These are phyloP conservation scores for Lampropteryx suffumata DNA, from an alignment of 2,888 invertebrate genomes.

Conservation along the genomic window DNA sequence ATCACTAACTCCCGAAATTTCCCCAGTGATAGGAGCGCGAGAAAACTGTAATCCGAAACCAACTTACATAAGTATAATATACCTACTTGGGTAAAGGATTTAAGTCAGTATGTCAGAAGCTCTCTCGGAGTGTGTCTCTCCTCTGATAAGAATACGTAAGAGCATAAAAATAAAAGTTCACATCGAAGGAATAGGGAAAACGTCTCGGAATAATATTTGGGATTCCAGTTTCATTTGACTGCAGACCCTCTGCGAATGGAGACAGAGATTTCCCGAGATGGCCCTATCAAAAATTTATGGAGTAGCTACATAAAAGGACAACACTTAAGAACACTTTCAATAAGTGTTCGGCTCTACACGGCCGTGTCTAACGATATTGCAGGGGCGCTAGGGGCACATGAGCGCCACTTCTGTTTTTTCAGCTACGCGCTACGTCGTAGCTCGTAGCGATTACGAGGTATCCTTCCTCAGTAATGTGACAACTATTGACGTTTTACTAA, in stretches of 20 bases:
- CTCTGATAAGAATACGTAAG: conserved; percentile 80
- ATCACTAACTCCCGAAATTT: conserved; percentile 36
- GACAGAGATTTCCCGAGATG: conserved; percentile 82
- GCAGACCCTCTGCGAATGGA: conserved; percentile 80
- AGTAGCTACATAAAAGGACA: conserved; percentile 82
- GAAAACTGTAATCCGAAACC: conserved; percentile 58
- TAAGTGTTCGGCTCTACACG: conserved; percentile 71
- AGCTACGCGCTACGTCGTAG: neutral
- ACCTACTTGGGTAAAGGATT: conserved; percentile 62
- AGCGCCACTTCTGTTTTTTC: conserved; percentile 11
- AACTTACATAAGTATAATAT: conserved; percentile 62
- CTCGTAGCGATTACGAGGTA: no score
- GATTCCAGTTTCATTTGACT: conserved; percentile 81
- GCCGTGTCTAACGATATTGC: conserved; percentile 50
- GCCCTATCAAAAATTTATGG: conserved; percentile 83
- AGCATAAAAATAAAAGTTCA: conserved; percentile 83
- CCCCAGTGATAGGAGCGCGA: conserved; percentile 47
- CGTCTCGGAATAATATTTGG: conserved; percentile 81
- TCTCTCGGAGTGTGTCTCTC: conserved; percentile 74
- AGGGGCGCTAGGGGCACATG: conserved; percentile 21
- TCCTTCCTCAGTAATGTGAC: no score
- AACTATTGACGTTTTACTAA: no score
- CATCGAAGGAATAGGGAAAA: conserved; percentile 79
- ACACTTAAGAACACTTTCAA: conserved; percentile 81
- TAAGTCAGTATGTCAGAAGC: conserved; percentile 76